phyloP scores from a whole-genome alignment of 2,888 invertebrate genomes.

The Orthonevra nobilis region DNA sequence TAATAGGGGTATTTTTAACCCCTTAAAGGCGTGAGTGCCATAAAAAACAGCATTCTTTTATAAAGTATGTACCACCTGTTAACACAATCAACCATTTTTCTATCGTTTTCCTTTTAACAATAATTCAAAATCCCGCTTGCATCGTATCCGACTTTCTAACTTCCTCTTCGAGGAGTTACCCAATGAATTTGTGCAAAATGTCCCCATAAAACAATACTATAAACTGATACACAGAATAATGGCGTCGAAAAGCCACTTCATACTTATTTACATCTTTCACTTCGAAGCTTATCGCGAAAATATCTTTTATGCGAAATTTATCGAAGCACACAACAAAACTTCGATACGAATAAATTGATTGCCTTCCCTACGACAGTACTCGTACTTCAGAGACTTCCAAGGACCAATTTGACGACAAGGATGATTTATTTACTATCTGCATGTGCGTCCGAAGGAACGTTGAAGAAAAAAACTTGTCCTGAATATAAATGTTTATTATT shows the following conservation, averaged over 20 bases:
- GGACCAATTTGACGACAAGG: constrained; percentile 27
- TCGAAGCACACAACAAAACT: constrained; percentile 43
- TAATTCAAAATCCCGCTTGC: no score
- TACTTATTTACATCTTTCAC: neutral
- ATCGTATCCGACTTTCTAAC: no score
- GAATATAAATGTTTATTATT: constrained; percentile 61
- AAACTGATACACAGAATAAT: no score
- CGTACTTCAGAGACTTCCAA: constrained; percentile 5
- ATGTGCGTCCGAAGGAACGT: constrained; percentile 34
- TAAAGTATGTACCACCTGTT: no score
- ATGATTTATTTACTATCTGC: constrained; percentile 54
- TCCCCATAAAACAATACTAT: no score
- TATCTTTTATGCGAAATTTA: constrained; percentile 40
- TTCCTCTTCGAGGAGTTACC: no score
- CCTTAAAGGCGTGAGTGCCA: no score
- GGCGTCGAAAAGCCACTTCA: constrained; percentile 1
- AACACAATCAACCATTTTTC: no score
- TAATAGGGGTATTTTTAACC: no score
- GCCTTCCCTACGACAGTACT: neutral
- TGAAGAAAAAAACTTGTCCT: constrained; percentile 54
- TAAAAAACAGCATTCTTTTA: no score
- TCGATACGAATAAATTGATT: constrained; percentile 30
- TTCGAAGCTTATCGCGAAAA: constrained; percentile 18
- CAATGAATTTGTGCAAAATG: no score
- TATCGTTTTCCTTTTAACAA: no score